Conservation (phyloP, 2,888 invertebrate species). For the Andrena dorsata region DNA sequence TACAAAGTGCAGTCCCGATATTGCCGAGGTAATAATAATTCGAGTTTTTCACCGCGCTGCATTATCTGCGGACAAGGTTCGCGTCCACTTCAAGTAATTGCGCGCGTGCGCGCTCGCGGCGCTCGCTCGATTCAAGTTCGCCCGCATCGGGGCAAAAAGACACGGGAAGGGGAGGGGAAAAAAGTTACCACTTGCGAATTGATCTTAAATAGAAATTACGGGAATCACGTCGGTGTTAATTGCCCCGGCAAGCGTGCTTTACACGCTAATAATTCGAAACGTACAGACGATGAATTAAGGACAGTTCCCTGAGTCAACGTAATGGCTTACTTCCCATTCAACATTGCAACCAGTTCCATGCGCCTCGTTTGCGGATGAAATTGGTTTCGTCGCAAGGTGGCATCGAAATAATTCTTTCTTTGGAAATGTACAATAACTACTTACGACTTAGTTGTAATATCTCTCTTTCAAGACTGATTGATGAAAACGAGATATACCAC, state of each 20-base stretch:
- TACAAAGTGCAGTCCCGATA: constrained; percentile 12
- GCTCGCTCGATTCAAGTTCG: constrained; percentile 38
- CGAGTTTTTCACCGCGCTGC: constrained; percentile 21
- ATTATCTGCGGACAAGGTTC: constrained; percentile 56
- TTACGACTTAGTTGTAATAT: not conserved
- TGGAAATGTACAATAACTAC: not conserved
- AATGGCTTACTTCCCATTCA: constrained; percentile 71
- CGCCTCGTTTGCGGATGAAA: constrained; percentile 44
- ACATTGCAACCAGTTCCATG: constrained; percentile 61
- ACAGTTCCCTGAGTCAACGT: constrained; percentile 70
- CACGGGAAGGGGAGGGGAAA: constrained; percentile 2
- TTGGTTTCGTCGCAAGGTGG: constrained; percentile 59
- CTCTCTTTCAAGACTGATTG: not conserved
- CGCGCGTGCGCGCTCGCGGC: constrained; percentile 51
- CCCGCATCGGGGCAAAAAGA: constrained; percentile 9
- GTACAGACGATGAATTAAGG: constrained; percentile 63
- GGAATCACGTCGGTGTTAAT: constrained; percentile 49
- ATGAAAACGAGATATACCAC: too few species aligned
- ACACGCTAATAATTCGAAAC: constrained; percentile 56
- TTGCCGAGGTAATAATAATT: constrained; percentile 23
- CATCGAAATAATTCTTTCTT: constrained; percentile 30
- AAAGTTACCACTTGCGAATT: not conserved
- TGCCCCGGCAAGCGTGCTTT: constrained; percentile 39
- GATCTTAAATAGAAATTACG: not conserved
- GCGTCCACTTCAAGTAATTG: constrained; percentile 58